These are phyloP conservation scores for Elephantulus edwardii DNA, from an alignment of 2,113 vertebrate species.

Conservation along the genomic window DNA sequence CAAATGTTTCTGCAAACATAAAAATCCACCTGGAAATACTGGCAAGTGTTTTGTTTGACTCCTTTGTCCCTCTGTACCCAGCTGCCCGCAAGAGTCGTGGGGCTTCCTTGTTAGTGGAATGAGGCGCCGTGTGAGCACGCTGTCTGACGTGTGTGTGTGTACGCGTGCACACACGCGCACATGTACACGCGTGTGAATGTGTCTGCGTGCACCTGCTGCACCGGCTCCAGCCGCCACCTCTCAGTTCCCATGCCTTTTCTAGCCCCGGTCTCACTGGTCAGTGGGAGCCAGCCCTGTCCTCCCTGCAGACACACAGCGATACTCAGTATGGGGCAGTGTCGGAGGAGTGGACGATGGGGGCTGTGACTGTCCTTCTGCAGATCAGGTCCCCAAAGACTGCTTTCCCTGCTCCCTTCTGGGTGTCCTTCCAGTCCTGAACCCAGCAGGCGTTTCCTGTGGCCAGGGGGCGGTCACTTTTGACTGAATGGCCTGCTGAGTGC, in stretches of 20 bases:
- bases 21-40: neutral
- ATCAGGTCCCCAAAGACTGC: no score
- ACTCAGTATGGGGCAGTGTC: no score
- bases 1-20: no score
- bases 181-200: neutral
- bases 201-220: neutral
- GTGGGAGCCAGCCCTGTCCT: neutral
- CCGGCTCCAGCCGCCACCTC: no score
- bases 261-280: no score
- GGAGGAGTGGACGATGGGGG: no score
- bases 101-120: accelerated
- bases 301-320: no score
- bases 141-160: neutral
- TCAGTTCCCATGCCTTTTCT: no score
- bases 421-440: accelerated
- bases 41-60: accelerated
- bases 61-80: accelerated
- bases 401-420: accelerated
- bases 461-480: accelerated
- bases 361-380: no score
- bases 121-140: accelerated
- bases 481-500: accelerated
- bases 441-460: accelerated
- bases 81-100: accelerated
- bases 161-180: no score